Base-by-base conservation (phyloP, 2,797 vertebrate genomes). In the Coregonus suidteri region DNA sequence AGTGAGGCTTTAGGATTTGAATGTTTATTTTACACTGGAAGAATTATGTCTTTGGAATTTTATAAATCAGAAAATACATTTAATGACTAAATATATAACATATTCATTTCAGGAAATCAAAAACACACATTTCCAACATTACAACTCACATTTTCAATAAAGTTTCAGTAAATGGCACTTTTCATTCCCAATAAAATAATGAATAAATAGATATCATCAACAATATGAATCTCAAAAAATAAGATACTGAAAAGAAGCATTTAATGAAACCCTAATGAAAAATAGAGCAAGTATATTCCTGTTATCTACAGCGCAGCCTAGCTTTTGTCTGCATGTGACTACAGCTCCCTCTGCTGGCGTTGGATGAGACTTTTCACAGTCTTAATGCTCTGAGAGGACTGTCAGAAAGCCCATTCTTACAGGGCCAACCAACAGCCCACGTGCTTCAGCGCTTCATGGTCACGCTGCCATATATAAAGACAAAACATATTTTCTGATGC, bases 261-360 rank as follows among this genome's bases (percentile, higher is more conserved):
- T 72, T 73, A n/a, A 47, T 13, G 41, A 47, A 47, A 47, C 41
- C 9, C 41, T 11, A 47, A 14, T 72, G 13, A 31, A 34, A 53
- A 51, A 6, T n/a, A 67, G 65, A 14, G 4, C 66, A 68, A 35
- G 66, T 18, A 18, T 18, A 34, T 25, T 30, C 31, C 2, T 16
- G 30, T 30, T 35, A 34, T 13, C 66, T 34, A 3, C 9, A 47
- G 41, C 41, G 3, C 41, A 13, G 11, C 41, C 41, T 11, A 47
- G 41, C 65, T 67, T 34, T 15, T 67, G 67, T 52, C 47, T 71
- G 15, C 62, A 18, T 4, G 64, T 75, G 16, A 67, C 71, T 30
- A 35, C 11, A 75, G 0, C 62, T 34, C 82, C 88, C 81, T 87
- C 90, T 91, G 75, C 84, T 89, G 92, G 79, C 14, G 20, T 13